phyloP scores from a whole-genome alignment of 2,888 invertebrate species.

The Athripsodes cinereus region DNA sequence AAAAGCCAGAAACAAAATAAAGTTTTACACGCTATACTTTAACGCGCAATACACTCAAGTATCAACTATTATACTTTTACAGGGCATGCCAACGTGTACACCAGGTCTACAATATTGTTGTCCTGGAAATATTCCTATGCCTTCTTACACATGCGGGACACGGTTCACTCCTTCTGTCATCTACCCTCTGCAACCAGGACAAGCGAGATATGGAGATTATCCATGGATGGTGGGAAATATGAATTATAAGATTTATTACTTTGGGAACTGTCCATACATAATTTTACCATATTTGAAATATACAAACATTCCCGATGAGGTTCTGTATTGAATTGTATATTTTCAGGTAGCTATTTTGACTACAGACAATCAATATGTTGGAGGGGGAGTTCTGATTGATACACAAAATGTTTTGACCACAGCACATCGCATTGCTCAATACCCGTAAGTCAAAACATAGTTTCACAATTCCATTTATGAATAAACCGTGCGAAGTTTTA shows the following conservation, averaged over 20 bases:
- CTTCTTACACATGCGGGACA: conserved; percentile 41
- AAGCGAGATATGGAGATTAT: conserved; percentile 61
- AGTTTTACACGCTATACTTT: no score
- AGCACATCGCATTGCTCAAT: conserved; percentile 60
- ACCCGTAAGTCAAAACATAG: conserved; percentile 44
- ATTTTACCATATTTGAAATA: background rate
- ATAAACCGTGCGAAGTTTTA: no score
- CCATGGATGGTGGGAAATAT: conserved; percentile 61
- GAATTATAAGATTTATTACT: background rate
- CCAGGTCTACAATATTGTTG: conserved; percentile 45
- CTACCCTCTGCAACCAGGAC: conserved; percentile 42
- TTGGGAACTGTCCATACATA: background rate
- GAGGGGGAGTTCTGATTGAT: conserved; percentile 66
- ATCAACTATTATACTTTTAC: no score
- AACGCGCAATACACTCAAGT: no score
- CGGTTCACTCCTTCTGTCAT: conserved; percentile 38
- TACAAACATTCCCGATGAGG: background rate
- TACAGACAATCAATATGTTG: conserved; percentile 58
- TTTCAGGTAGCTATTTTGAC: conserved; percentile 54
- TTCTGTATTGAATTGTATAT: no score
- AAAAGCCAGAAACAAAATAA: no score
- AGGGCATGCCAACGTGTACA: conserved; percentile 33
- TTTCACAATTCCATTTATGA: no score
- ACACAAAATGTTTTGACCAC: conserved; percentile 64
- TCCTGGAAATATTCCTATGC: conserved; percentile 14